Percentiles rank a stretch among this genome's conserved stretches.
Conservation (phyloP, 2,888 invertebrate species). For the Pandemis corylana region DNA sequence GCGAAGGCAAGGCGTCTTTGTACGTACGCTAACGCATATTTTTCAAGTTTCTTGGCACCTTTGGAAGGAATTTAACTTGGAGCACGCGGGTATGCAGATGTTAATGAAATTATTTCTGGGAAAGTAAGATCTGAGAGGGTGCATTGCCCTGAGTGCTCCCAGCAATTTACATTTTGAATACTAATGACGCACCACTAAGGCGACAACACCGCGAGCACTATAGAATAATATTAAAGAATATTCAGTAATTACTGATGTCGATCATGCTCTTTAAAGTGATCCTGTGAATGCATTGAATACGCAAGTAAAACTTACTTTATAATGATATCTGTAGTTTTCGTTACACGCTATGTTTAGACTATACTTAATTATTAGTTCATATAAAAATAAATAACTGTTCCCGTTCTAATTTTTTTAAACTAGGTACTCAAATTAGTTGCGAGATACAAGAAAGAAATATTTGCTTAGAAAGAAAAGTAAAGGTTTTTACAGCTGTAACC, state of each 20-base stretch:
- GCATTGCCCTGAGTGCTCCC: slow-evolving; percentile 73
- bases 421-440: too few relatives aligned
- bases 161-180: slow-evolving; percentile 82
- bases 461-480: too few relatives aligned
- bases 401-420: too few relatives aligned
- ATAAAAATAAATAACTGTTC: too few relatives aligned
- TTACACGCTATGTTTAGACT: too few relatives aligned
- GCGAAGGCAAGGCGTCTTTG: slow-evolving; percentile 11
- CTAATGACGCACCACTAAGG: slow-evolving; percentile 71
- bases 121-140: slow-evolving; percentile 79
- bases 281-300: slow-evolving; percentile 25
- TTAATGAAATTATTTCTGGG: slow-evolving; percentile 83
- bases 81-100: slow-evolving; percentile 72
- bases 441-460: too few relatives aligned
- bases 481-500: too few relatives aligned
- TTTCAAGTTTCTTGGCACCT: slow-evolving; percentile 57
- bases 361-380: too few relatives aligned
- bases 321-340: too few relatives aligned
- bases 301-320: neutral
- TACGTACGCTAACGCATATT: slow-evolving; percentile 30
- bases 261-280: slow-evolving; percentile 45
- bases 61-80: slow-evolving; percentile 66
- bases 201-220: slow-evolving; percentile 61
- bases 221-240: slow-evolving; percentile 65
- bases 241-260: slow-evolving; percentile 66